A percentile compares a stretch with the other conserved stretches of the same genome.
Conservation (phyloP, 2,888 invertebrate species). For the Girardia tigrina region DNA sequence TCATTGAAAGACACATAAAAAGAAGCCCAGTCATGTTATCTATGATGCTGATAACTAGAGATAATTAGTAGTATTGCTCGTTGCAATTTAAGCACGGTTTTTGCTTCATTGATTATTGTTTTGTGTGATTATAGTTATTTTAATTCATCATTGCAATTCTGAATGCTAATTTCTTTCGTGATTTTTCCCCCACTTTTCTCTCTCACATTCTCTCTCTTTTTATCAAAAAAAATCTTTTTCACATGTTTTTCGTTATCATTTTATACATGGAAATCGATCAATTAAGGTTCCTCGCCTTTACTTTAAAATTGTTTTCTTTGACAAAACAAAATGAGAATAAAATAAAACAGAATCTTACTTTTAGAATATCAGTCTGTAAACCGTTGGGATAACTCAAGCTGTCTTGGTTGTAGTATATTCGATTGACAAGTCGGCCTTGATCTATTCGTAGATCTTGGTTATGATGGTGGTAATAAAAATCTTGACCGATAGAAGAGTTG, state of each 20-base stretch:
- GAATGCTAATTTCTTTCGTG: neutral
- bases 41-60: conserved; percentile 20
- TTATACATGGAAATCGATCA: no score
- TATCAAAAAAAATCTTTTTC: no score
- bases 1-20: neutral
- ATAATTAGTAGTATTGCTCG: conserved; percentile 23
- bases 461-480: conserved; percentile 3
- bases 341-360: no score
- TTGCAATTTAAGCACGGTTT: conserved; percentile 17
- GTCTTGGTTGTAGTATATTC: neutral
- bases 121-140: conserved; percentile 23
- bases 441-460: neutral
- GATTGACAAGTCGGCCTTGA: neutral
- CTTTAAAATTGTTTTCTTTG: no score
- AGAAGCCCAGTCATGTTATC: conserved; percentile 23
- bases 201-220: no score
- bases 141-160: conserved; percentile 14
- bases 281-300: no score
- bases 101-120: conserved; percentile 18
- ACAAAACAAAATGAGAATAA: no score
- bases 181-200: neutral
- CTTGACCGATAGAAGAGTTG: neutral
- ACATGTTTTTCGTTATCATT: no score
- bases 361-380: neutral
- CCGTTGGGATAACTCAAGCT: conserved; percentile 1